Percentiles rank a stretch among this genome's conserved stretches.
Evolutionary conservation across 2,888 invertebrate species (phyloP).

Genomic region (Tinea semifulvella): DNA sequence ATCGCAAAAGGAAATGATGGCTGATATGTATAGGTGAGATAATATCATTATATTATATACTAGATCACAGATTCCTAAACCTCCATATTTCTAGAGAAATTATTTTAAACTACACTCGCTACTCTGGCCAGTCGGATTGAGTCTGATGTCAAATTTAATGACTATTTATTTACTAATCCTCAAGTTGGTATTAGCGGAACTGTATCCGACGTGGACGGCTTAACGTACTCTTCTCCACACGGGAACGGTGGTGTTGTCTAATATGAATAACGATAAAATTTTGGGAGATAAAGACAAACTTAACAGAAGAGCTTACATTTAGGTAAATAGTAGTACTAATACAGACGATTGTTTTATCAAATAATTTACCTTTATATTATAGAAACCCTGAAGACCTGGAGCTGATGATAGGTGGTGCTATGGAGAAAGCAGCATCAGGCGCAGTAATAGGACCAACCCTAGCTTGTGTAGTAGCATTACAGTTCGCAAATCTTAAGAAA

Average conservation of each 20-base stretch:
- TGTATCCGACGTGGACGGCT: too few relatives aligned
- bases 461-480: conserved; percentile 84
- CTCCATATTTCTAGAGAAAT: too few relatives aligned
- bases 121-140: too few relatives aligned
- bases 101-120: too few relatives aligned
- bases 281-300: conserved; percentile 7
- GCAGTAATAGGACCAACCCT: conserved; percentile 89
- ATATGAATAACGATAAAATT: too few relatives aligned
- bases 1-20: conserved; percentile 69
- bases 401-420: conserved; percentile 81
- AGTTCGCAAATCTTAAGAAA: conserved; percentile 82
- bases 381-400: conserved; percentile 82
- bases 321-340: too few relatives aligned
- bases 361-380: not conserved
- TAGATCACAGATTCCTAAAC: too few relatives aligned
- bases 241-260: too few relatives aligned
- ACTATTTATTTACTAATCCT: conserved; percentile 9
- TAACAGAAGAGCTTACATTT: conserved; percentile 13
- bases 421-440: conserved; percentile 82
- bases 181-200: too few relatives aligned
- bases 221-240: too few relatives aligned
- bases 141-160: too few relatives aligned
- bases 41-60: not conserved
- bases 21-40: conserved; percentile 72
- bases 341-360: not conserved